These are phyloP conservation scores for Naja naja DNA, from an alignment of 2,113 vertebrate genomes.

Conservation along the genomic window DNA sequence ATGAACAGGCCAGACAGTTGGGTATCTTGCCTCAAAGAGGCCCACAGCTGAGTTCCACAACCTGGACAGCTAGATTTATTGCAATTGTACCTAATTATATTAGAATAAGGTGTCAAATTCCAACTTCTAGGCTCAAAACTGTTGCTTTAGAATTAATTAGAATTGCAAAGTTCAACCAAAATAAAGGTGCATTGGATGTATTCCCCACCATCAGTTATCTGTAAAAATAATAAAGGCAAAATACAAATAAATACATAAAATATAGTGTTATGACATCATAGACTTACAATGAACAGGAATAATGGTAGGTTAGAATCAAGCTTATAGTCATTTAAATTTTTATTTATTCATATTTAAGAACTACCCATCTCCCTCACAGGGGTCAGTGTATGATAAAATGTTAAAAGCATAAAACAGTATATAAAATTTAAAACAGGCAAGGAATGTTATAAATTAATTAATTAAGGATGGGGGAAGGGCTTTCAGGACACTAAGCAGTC, in stretches of 20 bases:
- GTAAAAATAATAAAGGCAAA: no score
- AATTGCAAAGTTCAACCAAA: not conserved
- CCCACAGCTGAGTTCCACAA: not conserved
- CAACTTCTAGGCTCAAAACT: not conserved
- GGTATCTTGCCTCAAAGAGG: not conserved
- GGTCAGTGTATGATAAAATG: no score
- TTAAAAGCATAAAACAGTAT: no score
- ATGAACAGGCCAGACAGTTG: not conserved
- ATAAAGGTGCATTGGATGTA: not conserved
- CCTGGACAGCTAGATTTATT: not conserved
- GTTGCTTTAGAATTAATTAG: not conserved
- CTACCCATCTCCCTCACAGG: no score
- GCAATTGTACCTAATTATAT: no score
- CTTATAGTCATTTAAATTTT: not conserved
- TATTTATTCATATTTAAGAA: no score
- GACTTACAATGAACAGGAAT: not conserved
- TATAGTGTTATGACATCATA: not conserved
- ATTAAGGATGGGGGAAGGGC: no score
- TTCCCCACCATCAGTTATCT: not conserved
- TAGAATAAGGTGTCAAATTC: not conserved
- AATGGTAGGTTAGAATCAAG: not conserved
- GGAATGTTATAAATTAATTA: no score
- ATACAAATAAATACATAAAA: no score
- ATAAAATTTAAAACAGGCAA: no score
- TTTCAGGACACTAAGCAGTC: no score